Percentiles rank a stretch among this genome's conserved stretches.
Evolutionary conservation across 2,113 vertebrate genomes (phyloP).

Genomic region (Anser cygnoides): DNA sequence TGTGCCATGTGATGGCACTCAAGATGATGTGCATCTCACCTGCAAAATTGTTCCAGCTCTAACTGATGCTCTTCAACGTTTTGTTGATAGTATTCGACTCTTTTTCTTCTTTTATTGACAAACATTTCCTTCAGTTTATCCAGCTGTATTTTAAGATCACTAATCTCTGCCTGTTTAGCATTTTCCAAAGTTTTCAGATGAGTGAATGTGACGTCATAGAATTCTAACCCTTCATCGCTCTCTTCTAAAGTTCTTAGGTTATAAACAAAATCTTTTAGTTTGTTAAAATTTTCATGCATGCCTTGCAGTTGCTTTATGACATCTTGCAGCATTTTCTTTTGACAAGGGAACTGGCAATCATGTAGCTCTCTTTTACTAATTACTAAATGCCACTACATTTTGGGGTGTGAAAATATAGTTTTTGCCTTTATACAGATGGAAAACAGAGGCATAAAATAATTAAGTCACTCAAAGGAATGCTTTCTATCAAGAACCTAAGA

Average conservation of each 20-base stretch:
- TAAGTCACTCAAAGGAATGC: neutral
- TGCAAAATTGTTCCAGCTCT: conserved; percentile 72
- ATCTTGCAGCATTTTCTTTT: conserved; percentile 71
- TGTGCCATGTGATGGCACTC: no score
- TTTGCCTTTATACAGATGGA: neutral
- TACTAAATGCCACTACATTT: neutral
- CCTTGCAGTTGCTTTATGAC: conserved; percentile 61
- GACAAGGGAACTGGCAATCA: conserved; percentile 48
- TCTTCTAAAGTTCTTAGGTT: conserved; percentile 82
- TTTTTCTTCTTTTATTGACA: conserved; percentile 45
- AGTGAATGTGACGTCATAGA: conserved; percentile 66
- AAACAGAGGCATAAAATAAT: neutral
- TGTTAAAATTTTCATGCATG: conserved; percentile 58
- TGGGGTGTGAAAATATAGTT: neutral
- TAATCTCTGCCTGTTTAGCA: conserved; percentile 74
- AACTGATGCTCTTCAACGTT: conserved; percentile 67
- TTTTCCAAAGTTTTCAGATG: conserved; percentile 65
- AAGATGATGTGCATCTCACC: conserved; percentile 59
- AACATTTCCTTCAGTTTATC: conserved; percentile 72
- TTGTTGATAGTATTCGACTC: conserved; percentile 43
- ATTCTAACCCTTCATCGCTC: conserved; percentile 80
- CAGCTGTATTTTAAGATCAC: conserved; percentile 74
- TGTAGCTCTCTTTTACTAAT: conserved; percentile 65
- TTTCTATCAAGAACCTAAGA: neutral
- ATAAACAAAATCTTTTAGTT: conserved; percentile 81